Base-by-base conservation (phyloP, 2,888 invertebrate genomes). In the Pedicia rivosa region DNA sequence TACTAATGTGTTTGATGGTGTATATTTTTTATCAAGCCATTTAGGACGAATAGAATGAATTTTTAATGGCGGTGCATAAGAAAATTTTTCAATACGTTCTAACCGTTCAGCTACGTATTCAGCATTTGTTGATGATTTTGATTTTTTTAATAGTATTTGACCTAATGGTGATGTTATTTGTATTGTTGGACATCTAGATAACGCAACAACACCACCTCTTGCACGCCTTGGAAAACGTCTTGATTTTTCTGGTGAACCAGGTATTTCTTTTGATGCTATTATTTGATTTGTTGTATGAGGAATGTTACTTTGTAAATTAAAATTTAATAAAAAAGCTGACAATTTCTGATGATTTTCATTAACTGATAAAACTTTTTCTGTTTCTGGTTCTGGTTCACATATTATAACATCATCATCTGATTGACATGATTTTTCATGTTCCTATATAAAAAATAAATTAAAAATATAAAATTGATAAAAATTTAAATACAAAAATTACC, bases 91-190 rank as follows among this genome's bases (percentile, higher is more conserved):
- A 44, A 65, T 51, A 40, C 67, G 61, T 27, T 68, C 68, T n/a
- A 67, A 46, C 26, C 66, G 59, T 44, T 68, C 68, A 36, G 55
- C 56, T 22, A 66, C 55, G 42, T 63, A 65, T n/a, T 59, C 64
- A 42, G 57, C 52, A 4, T 54, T 53, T 42, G 56, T 49, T 49
- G 59, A 54, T 4, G 57, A 53, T 48, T 66, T 66, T n/a, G 64
- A 63, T 29, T 62, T 59, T 45, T 62, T 64, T 12, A 63, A 52
- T 38, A 68, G 48, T 29, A 63, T 50, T 33, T 65, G 55, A 5
- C 68, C 68, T 20, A 66, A 66, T 10, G 67, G 67, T 22, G 67
- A 68, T 9, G 68, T 67, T 37, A 68, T 57, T 3, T 68, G 66
- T 41, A 68, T 67, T 31, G 61, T 56, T 10, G 64, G 57, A 45